phyloP scores from a whole-genome alignment of 2,113 vertebrate species.

The Rhadina sibilatrix region DNA sequence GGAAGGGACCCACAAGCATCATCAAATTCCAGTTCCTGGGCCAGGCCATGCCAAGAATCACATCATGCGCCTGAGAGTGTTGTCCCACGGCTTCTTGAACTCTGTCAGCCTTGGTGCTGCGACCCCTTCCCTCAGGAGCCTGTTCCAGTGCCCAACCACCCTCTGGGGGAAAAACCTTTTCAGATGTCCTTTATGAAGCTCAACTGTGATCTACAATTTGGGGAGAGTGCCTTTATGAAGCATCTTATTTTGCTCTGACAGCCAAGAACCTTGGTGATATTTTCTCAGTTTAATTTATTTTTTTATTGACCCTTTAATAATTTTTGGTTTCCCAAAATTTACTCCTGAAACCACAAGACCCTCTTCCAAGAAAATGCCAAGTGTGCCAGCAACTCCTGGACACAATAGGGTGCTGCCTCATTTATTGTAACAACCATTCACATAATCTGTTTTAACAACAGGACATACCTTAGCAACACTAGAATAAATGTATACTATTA shows the following conservation, averaged over 20 bases:
- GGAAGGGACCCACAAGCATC: background rate
- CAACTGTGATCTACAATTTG: background rate
- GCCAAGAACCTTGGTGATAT: background rate
- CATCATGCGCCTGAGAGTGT: background rate
- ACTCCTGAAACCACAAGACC: background rate
- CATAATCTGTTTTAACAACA: background rate
- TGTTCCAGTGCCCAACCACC: background rate
- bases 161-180: background rate
- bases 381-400: background rate
- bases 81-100: background rate
- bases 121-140: background rate
- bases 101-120: background rate
- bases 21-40: background rate
- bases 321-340: background rate
- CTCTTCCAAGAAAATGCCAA: background rate
- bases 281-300: background rate
- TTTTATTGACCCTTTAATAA: background rate
- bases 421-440: background rate
- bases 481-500: background rate
- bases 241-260: background rate
- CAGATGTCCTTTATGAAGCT: background rate
- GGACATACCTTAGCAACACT: background rate
- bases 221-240: background rate
- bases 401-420: background rate
- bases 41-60: background rate